Percentiles rank a stretch among this genome's conserved stretches.
These are phyloP conservation scores for Dendroctonus ponderosae DNA, from an alignment of 1,140 invertebrate species.

Conservation along the genomic window DNA sequence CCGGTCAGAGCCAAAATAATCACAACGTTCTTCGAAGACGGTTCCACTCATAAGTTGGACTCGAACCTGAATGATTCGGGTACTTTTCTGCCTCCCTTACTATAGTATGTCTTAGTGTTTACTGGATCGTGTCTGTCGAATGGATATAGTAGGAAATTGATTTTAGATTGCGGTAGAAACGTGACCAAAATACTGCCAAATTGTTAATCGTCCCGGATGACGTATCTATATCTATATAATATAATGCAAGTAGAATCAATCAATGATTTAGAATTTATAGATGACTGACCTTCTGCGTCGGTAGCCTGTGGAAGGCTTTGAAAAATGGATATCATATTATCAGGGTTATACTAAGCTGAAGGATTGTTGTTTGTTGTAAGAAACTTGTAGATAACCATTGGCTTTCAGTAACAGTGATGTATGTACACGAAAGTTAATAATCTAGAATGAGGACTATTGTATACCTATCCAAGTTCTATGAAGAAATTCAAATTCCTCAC, in stretches of 20 bases:
- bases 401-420: not conserved
- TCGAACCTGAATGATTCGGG: constrained; percentile 64
- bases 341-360: not conserved
- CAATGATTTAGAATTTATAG: not conserved
- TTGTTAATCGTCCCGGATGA: not conserved
- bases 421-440: not conserved
- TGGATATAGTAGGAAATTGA: not conserved
- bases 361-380: not conserved
- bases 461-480: too few relatives aligned
- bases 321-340: not conserved
- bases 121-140: not conserved
- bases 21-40: constrained; percentile 48
- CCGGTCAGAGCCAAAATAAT: constrained; percentile 41
- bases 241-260: not conserved
- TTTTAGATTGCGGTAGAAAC: constrained; percentile 21
- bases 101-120: constrained; percentile 43
- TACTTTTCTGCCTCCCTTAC: constrained; percentile 65
- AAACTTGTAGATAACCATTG: constrained; percentile 8
- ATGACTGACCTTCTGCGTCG: not conserved
- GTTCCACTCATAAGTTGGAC: constrained; percentile 49
- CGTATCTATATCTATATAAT: not conserved
- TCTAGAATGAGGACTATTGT: too few relatives aligned
- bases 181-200: constrained; percentile 28
- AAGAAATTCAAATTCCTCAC: too few relatives aligned
- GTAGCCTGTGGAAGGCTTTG: not conserved